A percentile compares a stretch with the other conserved stretches of the same genome.
These are phyloP conservation scores for Cryptotermes secundus DNA, from an alignment of 1,140 invertebrate species.

Conservation along the genomic window DNA sequence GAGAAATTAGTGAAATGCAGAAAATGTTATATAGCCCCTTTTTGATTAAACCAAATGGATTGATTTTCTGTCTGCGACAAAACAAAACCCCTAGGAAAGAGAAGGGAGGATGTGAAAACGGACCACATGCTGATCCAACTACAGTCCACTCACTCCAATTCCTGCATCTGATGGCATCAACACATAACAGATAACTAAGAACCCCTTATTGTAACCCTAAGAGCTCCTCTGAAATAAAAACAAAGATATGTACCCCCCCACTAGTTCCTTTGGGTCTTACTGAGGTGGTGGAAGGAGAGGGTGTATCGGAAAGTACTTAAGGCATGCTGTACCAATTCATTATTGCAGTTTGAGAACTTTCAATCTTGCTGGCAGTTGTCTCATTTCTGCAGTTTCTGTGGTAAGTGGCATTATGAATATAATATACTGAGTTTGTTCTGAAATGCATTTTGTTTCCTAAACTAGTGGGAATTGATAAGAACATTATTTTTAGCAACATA, in stretches of 20 bases:
- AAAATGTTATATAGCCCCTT: background rate
- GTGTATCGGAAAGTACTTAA: background rate
- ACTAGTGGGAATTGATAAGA: too few species aligned
- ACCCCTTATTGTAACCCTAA: background rate
- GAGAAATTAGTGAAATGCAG: background rate
- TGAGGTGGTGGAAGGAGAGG: background rate
- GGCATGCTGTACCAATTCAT: background rate
- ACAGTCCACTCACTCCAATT: background rate
- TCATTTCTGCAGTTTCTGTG: background rate
- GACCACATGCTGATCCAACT: background rate
- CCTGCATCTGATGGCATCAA: conserved; percentile 15
- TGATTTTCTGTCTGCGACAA: background rate
- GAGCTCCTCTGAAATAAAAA: background rate
- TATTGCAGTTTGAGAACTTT: background rate
- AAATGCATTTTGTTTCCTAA: too few species aligned
- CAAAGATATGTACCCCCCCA: background rate
- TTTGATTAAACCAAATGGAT: background rate
- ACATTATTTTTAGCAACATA: too few species aligned
- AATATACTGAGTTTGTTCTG: too few species aligned
- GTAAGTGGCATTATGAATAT: background rate
- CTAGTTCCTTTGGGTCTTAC: background rate
- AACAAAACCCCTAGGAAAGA: background rate
- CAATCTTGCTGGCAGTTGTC: background rate
- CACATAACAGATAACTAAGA: background rate
- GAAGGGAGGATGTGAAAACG: background rate